Base-by-base conservation (phyloP, 2,888 invertebrate genomes). In the Phanerotoma sp. region DNA sequence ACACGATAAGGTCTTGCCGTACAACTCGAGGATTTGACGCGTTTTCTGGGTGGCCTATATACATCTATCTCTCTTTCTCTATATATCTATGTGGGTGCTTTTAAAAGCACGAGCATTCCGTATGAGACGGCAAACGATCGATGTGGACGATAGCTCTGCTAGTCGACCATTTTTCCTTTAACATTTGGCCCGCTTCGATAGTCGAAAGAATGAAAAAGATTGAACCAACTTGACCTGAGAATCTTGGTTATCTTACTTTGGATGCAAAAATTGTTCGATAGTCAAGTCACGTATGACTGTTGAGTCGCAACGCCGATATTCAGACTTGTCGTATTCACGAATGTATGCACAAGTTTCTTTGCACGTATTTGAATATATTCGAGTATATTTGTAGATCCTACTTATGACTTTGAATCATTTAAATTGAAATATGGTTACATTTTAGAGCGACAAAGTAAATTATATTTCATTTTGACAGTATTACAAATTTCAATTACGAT, bases 171-270 rank as follows among this genome's bases (percentile, higher is more conserved):
- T 44, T 30, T 50, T 50, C 45, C 30, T 45, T 51, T 25, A 22
- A 40, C 46, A 37, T 52, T 38, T 30, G 15, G 40, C 46, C 32
- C 35, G 30, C n/a, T 45, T 46, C 40, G 37, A 46, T 52, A 46
- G 40, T 21, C 45, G 38, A 52, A 46, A 52, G 46, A 46, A 52
- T 52, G 40, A 46, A 52, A 46, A 46, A 52, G 46, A 52, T 46
- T 52, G 46, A 38, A 40, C 37, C 18, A 47, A 38, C 30, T 20
- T 38, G 49, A 40, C 49, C 30, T 30, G 21, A 38, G 38, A 46
- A 46, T 46, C 30, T 20, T 20, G 46, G 46, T 52, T 52, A 52
- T 52, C 46, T 45, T 32, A 21, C 20, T 45, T 37, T 21, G n/a
- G 32, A 52, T 52, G 52, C 46, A 46, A 46, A 46, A 38, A 37